Conservation (phyloP, 2,113 vertebrate species). For the Panthera leo region DNA sequence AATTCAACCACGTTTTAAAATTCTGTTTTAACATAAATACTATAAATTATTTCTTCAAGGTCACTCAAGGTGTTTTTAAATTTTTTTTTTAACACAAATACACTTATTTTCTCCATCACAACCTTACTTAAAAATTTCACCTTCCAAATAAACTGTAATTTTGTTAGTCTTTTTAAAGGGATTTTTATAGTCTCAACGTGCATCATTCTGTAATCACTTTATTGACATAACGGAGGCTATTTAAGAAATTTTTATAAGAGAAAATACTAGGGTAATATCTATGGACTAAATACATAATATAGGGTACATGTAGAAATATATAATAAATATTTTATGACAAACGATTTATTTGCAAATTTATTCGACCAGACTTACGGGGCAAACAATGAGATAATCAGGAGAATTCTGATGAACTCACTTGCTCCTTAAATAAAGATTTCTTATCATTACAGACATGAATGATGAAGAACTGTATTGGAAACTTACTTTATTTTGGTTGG, state of each 20-base stretch:
- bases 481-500: conserved; percentile 1
- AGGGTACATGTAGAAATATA: neutral
- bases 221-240: neutral
- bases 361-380: neutral
- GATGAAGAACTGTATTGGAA: conserved; percentile 16
- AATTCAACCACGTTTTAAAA: neutral
- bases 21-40: neutral
- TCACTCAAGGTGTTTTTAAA: neutral
- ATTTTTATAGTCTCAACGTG: neutral
- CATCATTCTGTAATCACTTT: conserved; percentile 2
- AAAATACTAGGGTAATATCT: neutral
- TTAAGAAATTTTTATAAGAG: neutral
- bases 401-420: neutral
- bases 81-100: neutral
- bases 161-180: neutral
- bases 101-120: conserved; percentile 34
- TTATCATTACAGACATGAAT: neutral
- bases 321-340: conserved; percentile 26
- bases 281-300: neutral
- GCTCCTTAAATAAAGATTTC: conserved; percentile 34
- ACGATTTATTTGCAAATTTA: conserved; percentile 11
- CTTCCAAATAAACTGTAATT: conserved; percentile 25
- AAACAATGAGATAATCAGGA: conserved; percentile 13
- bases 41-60: neutral
- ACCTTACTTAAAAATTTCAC: conserved; percentile 8